Evolutionary conservation across 2,113 vertebrate genomes (phyloP), one percentile per base, ranked within the genome.

Genomic region (Beaufortia kweichowensis): DNA sequence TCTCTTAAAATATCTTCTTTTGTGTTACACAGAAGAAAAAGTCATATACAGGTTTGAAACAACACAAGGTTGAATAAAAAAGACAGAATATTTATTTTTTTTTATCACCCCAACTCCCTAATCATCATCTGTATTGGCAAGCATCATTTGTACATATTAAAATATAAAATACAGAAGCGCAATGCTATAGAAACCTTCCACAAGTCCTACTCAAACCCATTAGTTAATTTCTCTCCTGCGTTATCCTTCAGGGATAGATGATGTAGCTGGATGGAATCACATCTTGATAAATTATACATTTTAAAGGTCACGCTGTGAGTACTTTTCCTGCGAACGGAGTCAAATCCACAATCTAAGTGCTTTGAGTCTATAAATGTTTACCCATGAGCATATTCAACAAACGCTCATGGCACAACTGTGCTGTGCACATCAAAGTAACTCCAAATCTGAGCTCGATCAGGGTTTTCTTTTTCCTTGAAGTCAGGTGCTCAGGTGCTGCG

Each of bases 251-350:
- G 55, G 67, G 61, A 35, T 72, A 64, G 70, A 75, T 73, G 15
- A 12, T 60, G 66, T 57, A n/a, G 55, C 21, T 17, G 53, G 31
- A 65, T 70, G 65, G 41, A 60, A 76, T 79, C n/a, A 61, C 50
- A 65, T 75, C 65, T 66, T 79, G 60, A 82, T 75, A 17, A 65
- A 72, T 79, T 67, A 66, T 82, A 71, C 61, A 79, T 70, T 35
- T 76, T 15, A 76, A 76, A 79, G 81, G 77, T 79, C 81, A 79
- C n/a, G 6, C 29, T 28, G 31, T 70, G 59, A 79, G 65, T 72
- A 55, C 61, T 72, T 67, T 64, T 76, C 24, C 17, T 35, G 14
- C 9, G 39, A 75, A 67, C 33, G 57, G 28, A 64, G 48, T 28
- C 60, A 41, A 75, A 29, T 63, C 64, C 41, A n/a, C 26, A 62